Conservation (phyloP, 2,113 vertebrate genomes). For the Macquaria australasica region DNA sequence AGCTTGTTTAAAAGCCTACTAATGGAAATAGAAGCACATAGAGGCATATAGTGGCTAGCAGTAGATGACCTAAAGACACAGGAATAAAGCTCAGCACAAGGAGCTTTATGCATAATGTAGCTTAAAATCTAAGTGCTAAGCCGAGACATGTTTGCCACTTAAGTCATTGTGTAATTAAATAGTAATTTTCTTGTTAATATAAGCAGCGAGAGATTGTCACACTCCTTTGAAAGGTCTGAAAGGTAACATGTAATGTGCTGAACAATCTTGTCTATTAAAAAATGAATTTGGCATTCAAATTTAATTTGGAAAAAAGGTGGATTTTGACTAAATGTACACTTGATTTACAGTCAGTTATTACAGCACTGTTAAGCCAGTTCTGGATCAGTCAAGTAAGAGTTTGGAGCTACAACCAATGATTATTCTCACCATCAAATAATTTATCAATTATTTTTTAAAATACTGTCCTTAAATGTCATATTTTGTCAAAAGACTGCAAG, state of each 20-base stretch:
- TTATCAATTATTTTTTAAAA: neutral
- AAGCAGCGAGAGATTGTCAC: neutral
- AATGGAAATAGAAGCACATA: constrained; percentile 63
- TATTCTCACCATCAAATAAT: neutral
- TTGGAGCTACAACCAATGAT: neutral
- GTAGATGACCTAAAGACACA: constrained; percentile 52
- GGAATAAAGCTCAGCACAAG: constrained; percentile 17
- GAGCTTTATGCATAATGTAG: constrained; percentile 28
- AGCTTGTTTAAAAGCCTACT: constrained; percentile 66
- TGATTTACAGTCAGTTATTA: neutral
- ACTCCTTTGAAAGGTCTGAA: neutral
- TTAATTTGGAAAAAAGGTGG: neutral
- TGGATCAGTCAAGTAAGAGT: neutral
- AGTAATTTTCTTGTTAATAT: neutral
- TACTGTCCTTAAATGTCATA: neutral
- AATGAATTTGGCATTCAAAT: neutral
- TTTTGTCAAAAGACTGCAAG: neutral
- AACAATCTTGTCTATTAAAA: neutral
- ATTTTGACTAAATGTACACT: neutral
- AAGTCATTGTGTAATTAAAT: constrained; percentile 29
- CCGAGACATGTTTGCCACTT: constrained; percentile 3
- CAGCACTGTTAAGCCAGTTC: neutral
- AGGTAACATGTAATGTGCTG: neutral
- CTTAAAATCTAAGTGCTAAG: constrained; percentile 17
- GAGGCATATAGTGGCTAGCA: constrained; percentile 39